phyloP scores from a whole-genome alignment of 2,888 invertebrate genomes.

The Noctua pronuba region DNA sequence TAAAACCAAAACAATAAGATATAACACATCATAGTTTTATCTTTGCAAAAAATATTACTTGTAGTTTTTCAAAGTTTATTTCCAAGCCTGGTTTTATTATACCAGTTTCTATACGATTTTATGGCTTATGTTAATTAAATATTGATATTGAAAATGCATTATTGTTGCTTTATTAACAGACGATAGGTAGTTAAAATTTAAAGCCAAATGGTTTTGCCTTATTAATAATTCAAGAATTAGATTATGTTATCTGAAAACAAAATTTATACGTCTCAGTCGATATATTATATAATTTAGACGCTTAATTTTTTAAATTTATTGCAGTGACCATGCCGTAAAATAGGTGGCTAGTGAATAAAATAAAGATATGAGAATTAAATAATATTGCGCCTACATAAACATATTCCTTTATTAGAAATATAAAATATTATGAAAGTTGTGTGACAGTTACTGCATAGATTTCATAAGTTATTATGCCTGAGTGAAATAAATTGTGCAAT shows the following conservation, averaged over 20 bases:
- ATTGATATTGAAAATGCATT: slow-evolving; percentile 59
- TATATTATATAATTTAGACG: slow-evolving; percentile 34
- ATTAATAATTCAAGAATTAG: slow-evolving; percentile 46
- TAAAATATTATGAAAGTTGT: neutral
- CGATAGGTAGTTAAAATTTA: slow-evolving; percentile 26
- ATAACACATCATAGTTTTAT: neutral
- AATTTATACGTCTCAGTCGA: slow-evolving; percentile 1
- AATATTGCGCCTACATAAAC: neutral
- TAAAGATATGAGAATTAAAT: slow-evolving; percentile 15
- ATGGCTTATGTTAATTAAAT: slow-evolving; percentile 53
- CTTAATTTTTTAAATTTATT: slow-evolving; percentile 35
- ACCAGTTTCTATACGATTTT: slow-evolving; percentile 53
- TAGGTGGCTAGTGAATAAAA: slow-evolving; percentile 33
- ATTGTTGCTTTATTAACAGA: slow-evolving; percentile 48
- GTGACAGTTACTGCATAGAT: neutral
- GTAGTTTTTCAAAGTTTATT: slow-evolving; percentile 20
- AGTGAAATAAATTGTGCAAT: slow-evolving; percentile 32
- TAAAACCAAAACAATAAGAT: neutral
- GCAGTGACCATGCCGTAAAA: slow-evolving; percentile 2
- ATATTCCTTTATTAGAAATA: neutral
- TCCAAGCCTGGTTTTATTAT: slow-evolving; percentile 47
- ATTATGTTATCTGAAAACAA: slow-evolving; percentile 39
- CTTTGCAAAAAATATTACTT: slow-evolving; percentile 5
- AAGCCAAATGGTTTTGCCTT: slow-evolving; percentile 23
- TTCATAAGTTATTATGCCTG: slow-evolving; percentile 5